phyloP scores from a whole-genome alignment of 2,888 invertebrate genomes.

The Thereva unica region DNA sequence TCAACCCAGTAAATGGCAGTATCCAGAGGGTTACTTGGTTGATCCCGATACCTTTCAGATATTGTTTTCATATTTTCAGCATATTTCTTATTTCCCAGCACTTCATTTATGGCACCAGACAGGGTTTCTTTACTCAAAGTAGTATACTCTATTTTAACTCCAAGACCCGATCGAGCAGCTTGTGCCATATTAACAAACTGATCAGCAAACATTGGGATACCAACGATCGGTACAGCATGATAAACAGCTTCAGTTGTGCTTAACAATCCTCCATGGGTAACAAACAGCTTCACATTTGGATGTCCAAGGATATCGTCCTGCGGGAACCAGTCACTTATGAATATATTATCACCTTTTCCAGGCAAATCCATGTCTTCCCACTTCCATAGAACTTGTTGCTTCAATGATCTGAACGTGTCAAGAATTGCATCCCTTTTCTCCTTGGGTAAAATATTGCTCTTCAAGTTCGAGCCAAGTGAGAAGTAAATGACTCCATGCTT shows the following conservation, averaged over 20 bases:
- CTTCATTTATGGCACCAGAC: conserved; percentile 42
- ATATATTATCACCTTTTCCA: conserved; percentile 47
- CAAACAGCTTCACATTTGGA: conserved; percentile 59
- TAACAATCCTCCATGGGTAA: conserved; percentile 62
- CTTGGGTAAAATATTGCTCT: conserved; percentile 48
- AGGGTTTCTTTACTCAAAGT: conserved; percentile 52
- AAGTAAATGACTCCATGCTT: conserved; percentile 59
- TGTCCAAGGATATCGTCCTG: conserved; percentile 58
- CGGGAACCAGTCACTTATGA: conserved; percentile 54
- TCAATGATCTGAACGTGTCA: conserved; percentile 43
- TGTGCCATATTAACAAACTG: conserved; percentile 58
- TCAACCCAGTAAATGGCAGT: conserved; percentile 55
- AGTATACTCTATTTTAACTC: conserved; percentile 51
- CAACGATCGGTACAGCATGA: conserved; percentile 57
- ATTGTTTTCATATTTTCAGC: conserved; percentile 41
- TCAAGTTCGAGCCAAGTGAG: conserved; percentile 58
- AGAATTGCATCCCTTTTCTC: conserved; percentile 16
- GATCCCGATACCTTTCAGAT: conserved; percentile 51
- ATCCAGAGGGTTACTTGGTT: conserved; percentile 50
- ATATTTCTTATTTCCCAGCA: conserved; percentile 47
- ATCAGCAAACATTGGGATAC: conserved; percentile 56
- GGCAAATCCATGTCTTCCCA: conserved; percentile 53
- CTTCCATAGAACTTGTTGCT: conserved; percentile 59
- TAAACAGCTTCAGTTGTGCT: conserved; percentile 59
- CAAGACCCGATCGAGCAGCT: conserved; percentile 57